phyloP scores from a whole-genome alignment of 2,888 invertebrate species.

The Philopedon plagiatum region DNA sequence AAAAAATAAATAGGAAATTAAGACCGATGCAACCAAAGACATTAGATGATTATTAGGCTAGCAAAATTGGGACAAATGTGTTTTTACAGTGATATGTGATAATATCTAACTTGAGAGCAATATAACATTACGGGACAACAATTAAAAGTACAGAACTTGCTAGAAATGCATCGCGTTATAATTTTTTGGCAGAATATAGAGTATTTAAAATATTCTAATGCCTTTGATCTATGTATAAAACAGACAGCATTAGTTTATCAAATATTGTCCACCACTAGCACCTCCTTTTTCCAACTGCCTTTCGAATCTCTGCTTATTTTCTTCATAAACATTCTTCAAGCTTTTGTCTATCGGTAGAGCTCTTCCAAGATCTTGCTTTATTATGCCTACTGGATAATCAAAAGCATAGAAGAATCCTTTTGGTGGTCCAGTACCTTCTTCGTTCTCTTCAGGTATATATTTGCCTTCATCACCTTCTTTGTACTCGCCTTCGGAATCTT shows the following conservation, averaged over 20 bases:
- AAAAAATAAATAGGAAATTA: constrained; percentile 10
- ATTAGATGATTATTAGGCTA: background rate
- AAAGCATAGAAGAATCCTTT: constrained; percentile 82
- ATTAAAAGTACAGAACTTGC: no score
- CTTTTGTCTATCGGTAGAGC: constrained; percentile 55
- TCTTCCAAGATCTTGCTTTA: constrained; percentile 63
- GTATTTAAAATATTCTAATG: background rate
- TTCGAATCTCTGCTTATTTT: constrained; percentile 63
- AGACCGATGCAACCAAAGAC: background rate
- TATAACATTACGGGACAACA: no score
- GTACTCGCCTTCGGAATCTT: constrained; percentile 29
- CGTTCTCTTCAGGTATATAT: constrained; percentile 58
- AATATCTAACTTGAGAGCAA: no score
- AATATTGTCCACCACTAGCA: constrained; percentile 38
- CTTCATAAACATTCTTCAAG: constrained; percentile 59
- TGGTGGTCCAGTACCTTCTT: constrained; percentile 70
- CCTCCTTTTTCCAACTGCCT: constrained; percentile 59
- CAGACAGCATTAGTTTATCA: constrained; percentile 18
- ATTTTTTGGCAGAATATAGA: no score
- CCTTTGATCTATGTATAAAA: background rate
- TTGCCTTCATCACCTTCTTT: constrained; percentile 41
- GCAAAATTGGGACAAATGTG: background rate
- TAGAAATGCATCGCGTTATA: no score
- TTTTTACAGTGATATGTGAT: background rate
- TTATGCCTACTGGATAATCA: constrained; percentile 76